Evolutionary conservation across 2,113 vertebrate genomes (phyloP), one percentile per base, ranked within the genome.

Genomic region (Trogon surrucura): DNA sequence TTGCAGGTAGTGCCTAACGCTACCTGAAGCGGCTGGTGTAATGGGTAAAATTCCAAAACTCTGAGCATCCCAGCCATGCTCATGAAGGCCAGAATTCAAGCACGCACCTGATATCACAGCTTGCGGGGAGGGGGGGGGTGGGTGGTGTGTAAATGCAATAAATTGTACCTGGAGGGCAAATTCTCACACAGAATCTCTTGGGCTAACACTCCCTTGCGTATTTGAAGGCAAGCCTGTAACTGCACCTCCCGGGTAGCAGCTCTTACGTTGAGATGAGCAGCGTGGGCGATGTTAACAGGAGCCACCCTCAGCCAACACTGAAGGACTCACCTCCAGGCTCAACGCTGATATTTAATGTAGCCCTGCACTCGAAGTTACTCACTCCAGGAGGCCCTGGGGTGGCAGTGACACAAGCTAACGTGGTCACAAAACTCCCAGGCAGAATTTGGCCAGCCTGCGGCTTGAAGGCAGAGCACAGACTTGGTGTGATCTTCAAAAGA

Each of bases 271-370:
- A 64, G 74, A 26, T 15, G 51, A 54, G 34, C 21, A 5, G 26
- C 0, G 12, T 12, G 67, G n/a, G 13, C 0, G 5, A 11, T 5
- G 16, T 6, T 25, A 67, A 26, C 1, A 0, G 11, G 41, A 87
- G 34, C 69, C 13, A 66, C 22, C 36, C 27, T 15, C 41, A 62
- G 36, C n/a, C 19, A 3, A 12, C 23, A 44, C 48, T 79, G 13
- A 14, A 48, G 72, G 13, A 65, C 30, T 23, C 27, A 11, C 26
- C 51, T 54, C 29, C 38, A 32, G 38, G 6, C 17, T 60, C 70
- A 14, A 8, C 23, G 13, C 18, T 29, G 30, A 41, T 13, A 16
- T 36, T 30, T 54, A 23, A 47, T 22, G 16, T 8, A 38, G 18
- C 27, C n/a, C 16, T 12, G 7, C 10, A 57, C 78, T n/a, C 45